phyloP scores from a whole-genome alignment of 2,888 invertebrate genomes.

The Chrysotoxum bicinctum region DNA sequence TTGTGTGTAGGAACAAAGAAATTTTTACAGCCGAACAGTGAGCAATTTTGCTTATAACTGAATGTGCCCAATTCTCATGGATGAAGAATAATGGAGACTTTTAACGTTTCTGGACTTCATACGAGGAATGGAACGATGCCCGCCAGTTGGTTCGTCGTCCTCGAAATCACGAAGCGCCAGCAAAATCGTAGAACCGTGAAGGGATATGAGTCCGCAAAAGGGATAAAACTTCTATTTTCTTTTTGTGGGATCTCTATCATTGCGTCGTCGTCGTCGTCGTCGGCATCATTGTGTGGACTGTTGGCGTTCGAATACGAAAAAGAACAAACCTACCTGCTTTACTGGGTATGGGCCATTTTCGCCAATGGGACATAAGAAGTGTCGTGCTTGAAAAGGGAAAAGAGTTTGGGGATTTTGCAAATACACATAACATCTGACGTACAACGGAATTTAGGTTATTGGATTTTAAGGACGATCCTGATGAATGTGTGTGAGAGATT shows the following conservation, averaged over 20 bases:
- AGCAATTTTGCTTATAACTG: neutral
- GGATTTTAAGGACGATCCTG: constrained; percentile 63
- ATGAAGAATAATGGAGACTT: constrained; percentile 1
- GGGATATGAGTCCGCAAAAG: constrained; percentile 61
- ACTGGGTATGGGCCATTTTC: constrained; percentile 4
- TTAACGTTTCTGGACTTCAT: neutral
- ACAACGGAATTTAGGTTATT: constrained; percentile 68
- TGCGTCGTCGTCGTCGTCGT: neutral
- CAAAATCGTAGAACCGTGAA: constrained; percentile 53
- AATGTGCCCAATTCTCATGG: neutral
- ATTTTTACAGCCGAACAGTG: neutral
- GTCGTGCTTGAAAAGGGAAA: constrained; percentile 2
- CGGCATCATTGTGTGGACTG: neutral
- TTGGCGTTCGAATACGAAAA: constrained; percentile 6
- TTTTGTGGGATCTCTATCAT: constrained; percentile 46
- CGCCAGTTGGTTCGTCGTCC: neutral
- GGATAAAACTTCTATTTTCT: constrained; percentile 59
- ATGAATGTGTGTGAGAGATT: neutral
- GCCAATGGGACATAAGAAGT: constrained; percentile 5
- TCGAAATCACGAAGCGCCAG: constrained; percentile 40
- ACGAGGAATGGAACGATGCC: neutral
- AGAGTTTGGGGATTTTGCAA: constrained; percentile 30
- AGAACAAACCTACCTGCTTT: neutral
- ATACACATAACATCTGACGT: constrained; percentile 36
- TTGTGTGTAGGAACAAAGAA: neutral